A percentile compares a stretch with the other conserved stretches of the same genome.
phyloP scores from a whole-genome alignment of 2,888 invertebrate species.

The Lysandra coridon region DNA sequence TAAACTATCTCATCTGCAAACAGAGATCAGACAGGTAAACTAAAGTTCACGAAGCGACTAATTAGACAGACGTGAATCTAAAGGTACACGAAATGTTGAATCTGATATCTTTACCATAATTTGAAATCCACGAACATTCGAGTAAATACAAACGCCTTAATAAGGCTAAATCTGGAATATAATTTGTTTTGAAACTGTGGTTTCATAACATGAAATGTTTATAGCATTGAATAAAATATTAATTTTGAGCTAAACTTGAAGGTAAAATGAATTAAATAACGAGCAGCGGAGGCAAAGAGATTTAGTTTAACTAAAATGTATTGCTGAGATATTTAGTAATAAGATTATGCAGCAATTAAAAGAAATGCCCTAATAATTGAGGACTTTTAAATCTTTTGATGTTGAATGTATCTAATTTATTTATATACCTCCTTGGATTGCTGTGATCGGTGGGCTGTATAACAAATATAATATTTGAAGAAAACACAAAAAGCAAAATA shows the following conservation, averaged over 20 bases:
- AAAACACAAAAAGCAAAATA: too few relatives aligned
- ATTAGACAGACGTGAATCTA: background rate
- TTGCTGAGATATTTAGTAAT: background rate
- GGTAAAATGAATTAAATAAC: conserved; percentile 5
- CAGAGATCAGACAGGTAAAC: background rate
- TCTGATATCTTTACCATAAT: background rate
- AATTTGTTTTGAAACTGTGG: conserved; percentile 15
- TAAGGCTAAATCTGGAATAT: background rate
- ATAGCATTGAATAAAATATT: background rate
- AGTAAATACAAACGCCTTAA: background rate
- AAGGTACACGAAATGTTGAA: background rate
- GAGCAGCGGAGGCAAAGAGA: background rate
- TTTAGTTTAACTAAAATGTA: background rate
- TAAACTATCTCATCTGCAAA: background rate
- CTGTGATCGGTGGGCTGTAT: background rate
- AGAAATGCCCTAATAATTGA: background rate
- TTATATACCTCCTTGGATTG: background rate
- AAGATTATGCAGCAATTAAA: background rate
- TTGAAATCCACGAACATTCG: conserved; percentile 3
- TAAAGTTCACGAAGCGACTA: background rate
- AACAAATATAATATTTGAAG: too few relatives aligned
- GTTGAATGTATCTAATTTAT: background rate
- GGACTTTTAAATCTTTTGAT: background rate
- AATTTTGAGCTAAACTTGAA: background rate
- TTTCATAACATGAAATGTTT: background rate